A percentile compares a stretch with the other conserved stretches of the same genome.
These are phyloP conservation scores for Nephrotoma flavescens DNA, from an alignment of 2,888 invertebrate species.

Conservation along the genomic window DNA sequence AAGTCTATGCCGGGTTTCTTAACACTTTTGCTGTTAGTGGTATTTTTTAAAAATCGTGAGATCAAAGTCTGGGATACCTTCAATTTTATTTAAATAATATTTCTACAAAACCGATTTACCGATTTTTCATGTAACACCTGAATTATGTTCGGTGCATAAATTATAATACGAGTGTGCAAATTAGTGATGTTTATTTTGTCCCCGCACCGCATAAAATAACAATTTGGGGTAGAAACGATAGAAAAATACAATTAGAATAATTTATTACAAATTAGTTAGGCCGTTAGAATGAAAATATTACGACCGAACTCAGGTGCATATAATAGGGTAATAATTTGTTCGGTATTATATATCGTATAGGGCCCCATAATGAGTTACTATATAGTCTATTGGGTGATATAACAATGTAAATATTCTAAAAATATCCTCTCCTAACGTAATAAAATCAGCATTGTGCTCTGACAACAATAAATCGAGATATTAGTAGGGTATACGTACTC, in stretches of 20 bases:
- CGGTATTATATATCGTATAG: background rate
- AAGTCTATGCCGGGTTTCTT: no score
- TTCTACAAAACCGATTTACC: no score
- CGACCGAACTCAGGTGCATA: background rate
- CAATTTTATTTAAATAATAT: no score
- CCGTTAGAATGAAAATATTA: background rate
- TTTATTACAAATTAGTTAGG: background rate
- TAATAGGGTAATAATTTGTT: background rate
- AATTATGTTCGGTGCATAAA: no score
- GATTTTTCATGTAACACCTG: no score
- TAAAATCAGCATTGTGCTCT: background rate
- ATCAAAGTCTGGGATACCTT: no score
- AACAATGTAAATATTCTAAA: background rate
- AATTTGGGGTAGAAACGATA: background rate
- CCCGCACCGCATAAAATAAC: no score
- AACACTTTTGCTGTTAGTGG: no score
- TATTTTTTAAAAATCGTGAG: no score
- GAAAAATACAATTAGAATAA: background rate
- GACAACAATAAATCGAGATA: background rate
- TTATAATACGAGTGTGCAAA: no score
- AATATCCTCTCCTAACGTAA: background rate
- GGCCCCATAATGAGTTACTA: background rate
- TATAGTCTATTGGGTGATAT: background rate
- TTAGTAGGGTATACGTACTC: background rate
- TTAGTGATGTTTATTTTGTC: no score